Base-by-base conservation (phyloP, 2,888 invertebrate species). In the Bedellia somnulentella region DNA sequence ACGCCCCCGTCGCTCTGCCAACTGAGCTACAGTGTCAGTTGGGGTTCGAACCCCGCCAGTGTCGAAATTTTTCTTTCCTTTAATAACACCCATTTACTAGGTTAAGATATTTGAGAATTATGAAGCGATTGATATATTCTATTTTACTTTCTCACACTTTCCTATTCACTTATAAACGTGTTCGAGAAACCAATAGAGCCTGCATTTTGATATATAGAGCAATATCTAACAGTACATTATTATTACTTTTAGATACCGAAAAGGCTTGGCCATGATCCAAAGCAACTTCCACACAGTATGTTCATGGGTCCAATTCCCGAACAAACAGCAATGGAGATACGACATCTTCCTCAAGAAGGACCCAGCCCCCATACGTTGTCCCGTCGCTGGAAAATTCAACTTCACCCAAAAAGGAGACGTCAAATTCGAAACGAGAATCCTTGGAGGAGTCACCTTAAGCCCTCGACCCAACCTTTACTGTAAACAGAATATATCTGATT, bases 301-400 rank as follows among this genome's bases (percentile, higher is more conserved):
- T 47, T 93, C 94, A 0, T 94, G 93, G 92, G 91, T 93, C 0
- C 93, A 93, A 47, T 95, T 95, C 54, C 82, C 83, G 3, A 92
- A 92, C 49, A 81, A 85, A 44, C 82, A 85, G 35, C 80, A 85
- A 35, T 95, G 94, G 94, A 87, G 87, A 40, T 94, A 93, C 45
- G 89, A 93, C 52, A 75, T 93, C 34, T 87, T 89, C 49, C 67
- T 92, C 26, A 86, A 89, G n/a, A 88, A 85, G 53, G 85, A 91
- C 58, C 97, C 97, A 0, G 85, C 90, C 0, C 89, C 96, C 0
- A 89, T 98, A 4, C 83, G 93, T 24, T 98, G 97, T 59, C 97
- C 97, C 0, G 87, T 98, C 1, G 97, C 95, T 24, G 98, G 98
- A 2, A 95, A 97, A 62, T 98, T 93, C 55, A 90, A 87, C 57